Base-by-base conservation (phyloP, 2,113 vertebrate species). In the Parotia lawesii region DNA sequence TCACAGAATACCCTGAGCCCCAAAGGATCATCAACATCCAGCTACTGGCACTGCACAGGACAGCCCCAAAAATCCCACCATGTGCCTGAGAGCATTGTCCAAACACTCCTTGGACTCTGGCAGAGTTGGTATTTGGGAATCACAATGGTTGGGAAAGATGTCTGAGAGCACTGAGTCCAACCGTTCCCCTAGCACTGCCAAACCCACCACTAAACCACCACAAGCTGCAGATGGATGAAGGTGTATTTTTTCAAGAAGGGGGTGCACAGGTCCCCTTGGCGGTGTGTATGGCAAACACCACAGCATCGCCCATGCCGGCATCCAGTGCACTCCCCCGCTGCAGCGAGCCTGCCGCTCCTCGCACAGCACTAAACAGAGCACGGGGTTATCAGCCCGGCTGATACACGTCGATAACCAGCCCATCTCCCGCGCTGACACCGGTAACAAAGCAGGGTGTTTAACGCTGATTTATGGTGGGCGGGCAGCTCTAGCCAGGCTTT, bases 331-430 rank as follows among this genome's bases (percentile, higher is more conserved):
- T 71, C 79, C 81, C 96, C 92, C 66, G 98, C 37, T 28, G 95
- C 97, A 97, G 98, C 98, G 58, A 96, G 97, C 84, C 81, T 97
- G 98, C 98, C 94, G 87, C 97, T 97, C 96, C 98, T 94, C 95
- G 82, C 95, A 93, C 97, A 92, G 97, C 96, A 66, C 97, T 84
- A 15, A 97, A 42, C 95, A 97, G 98, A 98, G 97, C 98, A 78
- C 86, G 94, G 96, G 98, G 98, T 99, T 98, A 99, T 99, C 98
- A 95, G 98, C 80, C 66, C 90, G 70, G 97, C 96, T 92, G 98
- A 99, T 98, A 98, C 90, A 96, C 94, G 95, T 97, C 97, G 98
- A 98, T 98, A 98, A 97, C 97, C n/a, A 53, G 94, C 94, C 84
- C 97, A 72, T 97, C 97, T 97, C 96, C 97, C 92, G 96, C 97